Conservation (phyloP, 2,113 vertebrate species). For the Pomatostomus ruficeps region DNA sequence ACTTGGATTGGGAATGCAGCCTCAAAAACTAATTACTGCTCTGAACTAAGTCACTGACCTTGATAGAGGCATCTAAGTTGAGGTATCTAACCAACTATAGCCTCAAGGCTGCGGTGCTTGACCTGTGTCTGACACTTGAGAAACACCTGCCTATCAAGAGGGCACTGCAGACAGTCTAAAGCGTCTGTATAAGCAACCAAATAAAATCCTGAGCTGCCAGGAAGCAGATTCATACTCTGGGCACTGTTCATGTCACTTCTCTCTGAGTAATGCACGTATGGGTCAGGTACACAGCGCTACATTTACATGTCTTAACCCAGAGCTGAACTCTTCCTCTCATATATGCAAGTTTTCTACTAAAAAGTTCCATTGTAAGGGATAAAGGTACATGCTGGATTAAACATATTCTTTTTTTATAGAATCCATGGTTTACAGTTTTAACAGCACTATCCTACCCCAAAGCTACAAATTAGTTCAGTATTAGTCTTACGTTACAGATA, state of each 20-base stretch:
- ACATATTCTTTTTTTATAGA: background rate
- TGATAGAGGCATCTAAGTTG: background rate
- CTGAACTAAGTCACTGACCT: background rate
- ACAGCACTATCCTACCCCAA: background rate
- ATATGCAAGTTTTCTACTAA: background rate
- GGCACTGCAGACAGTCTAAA: background rate
- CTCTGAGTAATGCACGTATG: background rate
- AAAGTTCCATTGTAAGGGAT: background rate
- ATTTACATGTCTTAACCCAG: background rate
- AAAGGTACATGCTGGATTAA: background rate
- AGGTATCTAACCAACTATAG: background rate
- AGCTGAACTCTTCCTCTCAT: background rate
- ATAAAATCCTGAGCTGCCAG: background rate
- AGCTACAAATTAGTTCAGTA: background rate
- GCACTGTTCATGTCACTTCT: background rate
- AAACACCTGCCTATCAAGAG: background rate
- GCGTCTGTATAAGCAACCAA: background rate
- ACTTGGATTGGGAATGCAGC: background rate
- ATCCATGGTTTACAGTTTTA: background rate
- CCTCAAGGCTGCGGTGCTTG: background rate
- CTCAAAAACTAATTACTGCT: fast-evolving
- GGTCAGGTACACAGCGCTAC: background rate
- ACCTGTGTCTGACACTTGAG: background rate
- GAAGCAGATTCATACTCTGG: background rate
- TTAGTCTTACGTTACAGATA: background rate